Base-by-base conservation (phyloP, 2,888 invertebrate species). In the Buathra laborator region DNA sequence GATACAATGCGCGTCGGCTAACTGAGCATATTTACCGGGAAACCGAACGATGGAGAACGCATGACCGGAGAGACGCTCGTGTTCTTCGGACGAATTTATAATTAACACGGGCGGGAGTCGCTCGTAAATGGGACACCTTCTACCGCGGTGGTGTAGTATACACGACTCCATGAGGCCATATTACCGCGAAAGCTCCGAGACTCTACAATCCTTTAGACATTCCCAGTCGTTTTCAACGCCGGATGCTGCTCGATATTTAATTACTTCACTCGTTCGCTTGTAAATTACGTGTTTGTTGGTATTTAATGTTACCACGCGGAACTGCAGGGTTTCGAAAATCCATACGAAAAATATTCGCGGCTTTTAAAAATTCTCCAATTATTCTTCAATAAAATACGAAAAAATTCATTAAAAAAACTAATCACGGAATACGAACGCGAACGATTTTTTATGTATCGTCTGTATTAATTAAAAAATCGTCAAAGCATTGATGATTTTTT, bases 111-210 rank as follows among this genome's bases (percentile, higher is more conserved):
- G n/a, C n/a, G n/a, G 81, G 81, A 68, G 29, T 87, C 87, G 88
- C 71, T 87, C 76, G 90, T 89, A 91, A 92, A 91, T 89, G 90
- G 91, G 89, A 91, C 90, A 89, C 88, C 89, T 83, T 88, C 88
- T 87, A 37, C 37, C 87, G 89, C 79, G 56, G 37, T 59, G 51
- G 48, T 80, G 37, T 5, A 37, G 37, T 37, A 7, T 37, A 66
- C 68, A 78, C 75, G 82, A 78, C 71, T 24, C 56, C 68, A 71
- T 66, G 68, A 72, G 68, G 53, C 66, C 14, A 29, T 70, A 81
- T 78, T 29, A 78, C 68, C n/a, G 9, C 9, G 56, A 19, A 46
- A 70, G 4, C 16, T 19, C 29, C 44, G 9, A 43, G 9, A 43
- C 46, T 83, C 74, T 44, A 14, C 71, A 19, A 2, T 37, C 37